Conservation (phyloP, 2,797 vertebrate genomes). For the Chelmon rostratus region DNA sequence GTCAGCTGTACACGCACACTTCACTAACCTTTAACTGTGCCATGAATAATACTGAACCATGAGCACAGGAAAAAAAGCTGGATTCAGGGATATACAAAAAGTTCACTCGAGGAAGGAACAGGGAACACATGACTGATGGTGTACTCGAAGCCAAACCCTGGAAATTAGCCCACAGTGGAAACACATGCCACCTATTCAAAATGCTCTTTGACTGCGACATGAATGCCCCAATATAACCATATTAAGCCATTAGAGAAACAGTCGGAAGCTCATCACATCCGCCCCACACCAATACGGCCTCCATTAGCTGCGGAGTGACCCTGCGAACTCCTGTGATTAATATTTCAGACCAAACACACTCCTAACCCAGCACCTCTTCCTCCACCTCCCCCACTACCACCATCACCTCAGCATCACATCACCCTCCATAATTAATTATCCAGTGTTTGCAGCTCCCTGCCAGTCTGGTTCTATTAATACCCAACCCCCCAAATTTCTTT, state of each 20-base stretch:
- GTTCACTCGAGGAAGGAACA: constrained; percentile 7
- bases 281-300: constrained; percentile 55
- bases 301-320: constrained; percentile 78
- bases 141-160: constrained; percentile 43
- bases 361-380: constrained; percentile 52
- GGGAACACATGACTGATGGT: constrained; percentile 59
- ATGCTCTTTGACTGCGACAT: constrained; percentile 61
- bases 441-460: constrained; percentile 65
- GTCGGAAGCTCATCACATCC: constrained; percentile 69
- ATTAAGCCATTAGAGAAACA: constrained; percentile 74
- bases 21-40: constrained; percentile 26
- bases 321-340: constrained; percentile 74
- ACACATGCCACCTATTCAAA: constrained; percentile 54
- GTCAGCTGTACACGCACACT: background rate
- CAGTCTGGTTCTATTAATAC: constrained; percentile 71
- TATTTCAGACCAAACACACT: constrained; percentile 77
- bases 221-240: constrained; percentile 50
- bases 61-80: constrained; percentile 11
- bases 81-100: constrained; percentile 22
- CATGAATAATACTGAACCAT: background rate
- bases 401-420: constrained; percentile 69
- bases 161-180: constrained; percentile 50
- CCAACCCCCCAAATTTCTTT: constrained; percentile 36
- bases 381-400: constrained; percentile 32
- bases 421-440: constrained; percentile 79